Percentiles rank a stretch among this genome's conserved stretches.
phyloP scores from a whole-genome alignment of 1,140 invertebrate species.

The Drosophila aff. region DNA sequence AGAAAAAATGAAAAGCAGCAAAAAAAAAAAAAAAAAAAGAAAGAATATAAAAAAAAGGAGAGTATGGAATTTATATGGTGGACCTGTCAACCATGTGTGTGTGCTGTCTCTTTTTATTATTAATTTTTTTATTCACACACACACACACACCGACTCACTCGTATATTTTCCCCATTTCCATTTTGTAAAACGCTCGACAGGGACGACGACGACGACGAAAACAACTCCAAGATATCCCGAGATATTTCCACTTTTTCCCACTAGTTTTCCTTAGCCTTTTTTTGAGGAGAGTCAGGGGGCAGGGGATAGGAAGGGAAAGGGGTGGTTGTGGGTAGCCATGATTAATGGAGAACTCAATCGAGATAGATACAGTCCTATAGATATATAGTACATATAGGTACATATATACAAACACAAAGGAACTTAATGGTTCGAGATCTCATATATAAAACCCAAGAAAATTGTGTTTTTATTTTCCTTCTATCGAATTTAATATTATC shows the following conservation, averaged over 20 bases:
- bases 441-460: not conserved
- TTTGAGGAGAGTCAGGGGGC: not conserved
- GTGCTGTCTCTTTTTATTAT: slow-evolving; percentile 55
- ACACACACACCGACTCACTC: slow-evolving; percentile 14
- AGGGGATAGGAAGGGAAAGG: not conserved
- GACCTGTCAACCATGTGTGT: slow-evolving; percentile 35
- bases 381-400: not conserved
- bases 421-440: not conserved
- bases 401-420: not conserved
- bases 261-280: slow-evolving; percentile 17
- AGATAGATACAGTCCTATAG: slow-evolving; percentile 8
- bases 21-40: slow-evolving; percentile 47
- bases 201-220: slow-evolving; percentile 21
- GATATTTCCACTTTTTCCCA: slow-evolving; percentile 34
- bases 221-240: slow-evolving; percentile 47
- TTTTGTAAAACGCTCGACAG: slow-evolving; percentile 44
- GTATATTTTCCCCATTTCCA: slow-evolving; percentile 45
- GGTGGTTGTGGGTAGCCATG: slow-evolving; percentile 13
- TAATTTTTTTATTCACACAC: slow-evolving; percentile 58
- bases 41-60: slow-evolving; percentile 42
- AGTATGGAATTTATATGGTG: slow-evolving; percentile 40
- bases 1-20: slow-evolving; percentile 25
- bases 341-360: slow-evolving; percentile 49
- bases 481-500: not conserved
- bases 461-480: not conserved